phyloP scores from a whole-genome alignment of 2,888 invertebrate species.

The Craniophora ligustri region DNA sequence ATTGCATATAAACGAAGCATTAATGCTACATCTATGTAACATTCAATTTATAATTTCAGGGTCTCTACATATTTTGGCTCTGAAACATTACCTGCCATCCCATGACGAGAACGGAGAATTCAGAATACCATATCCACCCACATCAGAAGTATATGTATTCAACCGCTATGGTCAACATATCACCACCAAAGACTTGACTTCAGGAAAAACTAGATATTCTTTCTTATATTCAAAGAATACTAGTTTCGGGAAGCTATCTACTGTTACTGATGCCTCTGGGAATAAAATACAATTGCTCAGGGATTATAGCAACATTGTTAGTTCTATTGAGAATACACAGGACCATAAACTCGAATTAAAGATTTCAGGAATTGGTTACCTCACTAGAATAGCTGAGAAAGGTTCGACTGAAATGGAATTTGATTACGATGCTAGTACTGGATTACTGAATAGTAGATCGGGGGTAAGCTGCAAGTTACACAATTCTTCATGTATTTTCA shows the following conservation, averaged over 20 bases:
- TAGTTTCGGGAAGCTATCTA: conserved; percentile 97
- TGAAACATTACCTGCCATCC: conserved; percentile 95
- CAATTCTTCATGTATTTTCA: neutral
- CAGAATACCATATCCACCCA: conserved; percentile 97
- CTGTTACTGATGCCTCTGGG: conserved; percentile 97
- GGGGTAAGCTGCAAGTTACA: conserved; percentile 87
- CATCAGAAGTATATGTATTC: conserved; percentile 97
- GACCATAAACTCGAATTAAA: conserved; percentile 97
- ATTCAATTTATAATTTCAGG: conserved; percentile 77
- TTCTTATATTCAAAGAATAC: conserved; percentile 99
- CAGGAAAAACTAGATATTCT: conserved; percentile 97
- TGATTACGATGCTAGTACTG: conserved; percentile 96
- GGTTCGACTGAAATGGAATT: conserved; percentile 96
- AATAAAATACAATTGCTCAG: conserved; percentile 97
- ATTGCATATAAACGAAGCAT: too few species aligned
- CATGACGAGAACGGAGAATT: conserved; percentile 97
- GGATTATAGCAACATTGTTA: conserved; percentile 97
- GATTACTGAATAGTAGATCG: conserved; percentile 94
- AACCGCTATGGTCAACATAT: conserved; percentile 99
- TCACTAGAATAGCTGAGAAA: conserved; percentile 96
- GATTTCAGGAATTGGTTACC: conserved; percentile 97
- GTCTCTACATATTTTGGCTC: conserved; percentile 94
- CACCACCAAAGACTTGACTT: conserved; percentile 97
- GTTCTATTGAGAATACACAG: conserved; percentile 97
- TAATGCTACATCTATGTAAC: neutral